Evolutionary conservation across 1,140 invertebrate genomes (phyloP), one percentile per base, ranked within the genome.

Genomic region (Olivierus martensii): DNA sequence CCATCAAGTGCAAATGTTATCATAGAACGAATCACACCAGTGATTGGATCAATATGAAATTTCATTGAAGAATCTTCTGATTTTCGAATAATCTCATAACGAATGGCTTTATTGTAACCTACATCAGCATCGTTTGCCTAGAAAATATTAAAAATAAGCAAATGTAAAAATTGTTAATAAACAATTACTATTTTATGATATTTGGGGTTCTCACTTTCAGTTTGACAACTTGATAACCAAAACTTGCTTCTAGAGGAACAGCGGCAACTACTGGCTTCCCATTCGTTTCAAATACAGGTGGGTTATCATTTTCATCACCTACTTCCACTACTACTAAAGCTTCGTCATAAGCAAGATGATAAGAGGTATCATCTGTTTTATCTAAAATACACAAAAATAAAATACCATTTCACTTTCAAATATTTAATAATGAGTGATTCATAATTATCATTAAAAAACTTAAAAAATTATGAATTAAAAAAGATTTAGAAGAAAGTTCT

Each of bases 271-370:
- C 77, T 0, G 84, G 83, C 47, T 79, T 69, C 11, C 81, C 82
- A 45, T 59, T 54, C 17, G 60, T 52, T 18, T 76, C 78, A 66
- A 89, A 89, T 58, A 75, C 75, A 0, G 85, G 85, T 3, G 79
- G 67, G 65, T 88, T 87, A 62, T 89, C 84, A 62, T 89, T 89
- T 4, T 82, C 76, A 67, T 89, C 85, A 35, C 77, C 76, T 39
- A 89, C 77, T 60, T 77, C 76, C 4, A 88, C 75, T 1, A 86
- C 72, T 1, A 84, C 72, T 63, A 80, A 79, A 0, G 81, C 75
- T 67, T 80, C 78, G 61, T 80, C 79, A 28, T 71, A 65, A 9
- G 65, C 61, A n/a, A 63, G 39, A 46, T 63, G 62, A 44, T 63
- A 56, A 34, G 45, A 18, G 9, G 9, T 18, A 17, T 43, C 41